Base-by-base conservation (phyloP, 1,140 invertebrate genomes). In the Drosophila bocki region DNA sequence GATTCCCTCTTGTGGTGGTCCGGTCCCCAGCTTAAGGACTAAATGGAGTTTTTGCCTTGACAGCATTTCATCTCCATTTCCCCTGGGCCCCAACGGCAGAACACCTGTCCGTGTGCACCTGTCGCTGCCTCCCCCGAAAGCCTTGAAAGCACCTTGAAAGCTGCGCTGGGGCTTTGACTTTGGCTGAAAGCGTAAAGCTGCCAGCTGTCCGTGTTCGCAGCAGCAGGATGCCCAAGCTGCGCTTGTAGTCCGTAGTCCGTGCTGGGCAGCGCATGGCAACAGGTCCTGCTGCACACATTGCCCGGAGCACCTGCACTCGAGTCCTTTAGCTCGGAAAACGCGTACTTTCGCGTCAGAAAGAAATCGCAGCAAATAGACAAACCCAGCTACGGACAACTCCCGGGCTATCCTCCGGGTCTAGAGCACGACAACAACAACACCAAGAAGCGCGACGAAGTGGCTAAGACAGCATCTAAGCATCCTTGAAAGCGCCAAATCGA, bases 231-330 rank as follows among this genome's bases (percentile, higher is more conserved):
- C 56, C 19, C 33, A 45, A 11, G n/a, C 41, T n/a, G 22, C 37
- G 37, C 26, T 33, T 12, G 29, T 35, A 72, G 53, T 72, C 68
- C n/a, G 15, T 58, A 72, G 53, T 72, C 68, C n/a, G 15, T 58
- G 69, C 67, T 71, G 53, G 69, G 67, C 44, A 71, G 74, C 71
- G 74, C 74, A 76, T 48, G 70, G 74, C 74, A 76, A 76, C 74
- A 76, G 74, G 74, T 76, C 74, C 39, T 62, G 71, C 56, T 22
- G 56, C 70, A 47, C 17, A 59, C 47, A 59, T 32, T 17, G 71
- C 42, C 63, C 42, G 48, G 70, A 69, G 7, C 64, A 33, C 37
- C 17, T 29, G 59, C 15, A 6, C 44, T 26, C 37, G 22, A 33
- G 19, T 51, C 35, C 32, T 15, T 19, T 19, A 3, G 35, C 39